Evolutionary conservation across 2,797 vertebrate genomes (phyloP).

Genomic region (Gallinago solitaria): DNA sequence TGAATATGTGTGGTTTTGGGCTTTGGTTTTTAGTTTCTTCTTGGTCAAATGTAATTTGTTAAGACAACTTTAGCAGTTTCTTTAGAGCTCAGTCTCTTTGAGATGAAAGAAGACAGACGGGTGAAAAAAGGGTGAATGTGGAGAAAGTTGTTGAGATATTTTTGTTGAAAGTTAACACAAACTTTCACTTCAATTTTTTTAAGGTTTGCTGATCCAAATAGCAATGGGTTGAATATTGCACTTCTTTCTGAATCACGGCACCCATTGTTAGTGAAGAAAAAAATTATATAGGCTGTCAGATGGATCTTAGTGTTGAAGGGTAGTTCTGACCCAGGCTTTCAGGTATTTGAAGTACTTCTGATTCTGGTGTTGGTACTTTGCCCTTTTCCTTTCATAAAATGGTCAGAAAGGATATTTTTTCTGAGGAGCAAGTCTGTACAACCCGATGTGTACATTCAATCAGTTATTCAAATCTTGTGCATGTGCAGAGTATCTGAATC

Average conservation of each 20-base stretch:
- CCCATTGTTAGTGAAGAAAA: not conserved
- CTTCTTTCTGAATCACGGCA: not conserved
- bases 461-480: conserved; percentile 41
- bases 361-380: accelerated
- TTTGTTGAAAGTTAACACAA: not conserved
- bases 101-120: not conserved
- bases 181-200: not conserved
- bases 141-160: not conserved
- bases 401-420: not conserved
- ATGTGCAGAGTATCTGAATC: conserved; percentile 27
- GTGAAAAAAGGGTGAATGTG: not conserved
- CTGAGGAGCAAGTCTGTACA: not conserved
- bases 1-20: accelerated
- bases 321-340: not conserved
- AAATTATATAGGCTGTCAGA: not conserved
- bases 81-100: not conserved
- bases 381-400: not conserved
- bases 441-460: not conserved
- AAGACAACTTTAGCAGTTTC: not conserved
- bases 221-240: not conserved
- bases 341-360: not conserved
- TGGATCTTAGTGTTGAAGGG: accelerated
- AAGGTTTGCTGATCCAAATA: not conserved
- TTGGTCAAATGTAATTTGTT: not conserved
- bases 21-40: accelerated